Percentiles rank a stretch among this genome's conserved stretches.
Conservation (phyloP, 1,140 invertebrate genomes). For the Berghia stephanieae region DNA sequence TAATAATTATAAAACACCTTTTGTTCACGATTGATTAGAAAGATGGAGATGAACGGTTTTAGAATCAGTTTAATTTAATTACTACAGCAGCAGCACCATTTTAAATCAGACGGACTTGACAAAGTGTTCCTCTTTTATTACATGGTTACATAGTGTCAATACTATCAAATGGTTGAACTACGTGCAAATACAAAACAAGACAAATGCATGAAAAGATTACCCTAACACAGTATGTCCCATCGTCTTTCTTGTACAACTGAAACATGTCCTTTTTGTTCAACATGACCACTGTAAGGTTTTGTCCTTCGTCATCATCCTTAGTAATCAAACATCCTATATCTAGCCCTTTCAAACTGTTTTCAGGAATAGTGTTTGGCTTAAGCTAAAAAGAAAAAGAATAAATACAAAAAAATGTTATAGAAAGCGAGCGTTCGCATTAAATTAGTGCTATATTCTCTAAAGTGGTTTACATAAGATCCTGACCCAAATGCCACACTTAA, state of each 20-base stretch:
- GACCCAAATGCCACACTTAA: too few relatives aligned
- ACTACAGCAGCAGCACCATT: too few relatives aligned
- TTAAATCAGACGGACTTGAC: not conserved
- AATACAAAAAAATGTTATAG: too few relatives aligned
- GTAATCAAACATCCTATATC: slow-evolving; percentile 45
- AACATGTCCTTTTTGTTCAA: slow-evolving; percentile 42
- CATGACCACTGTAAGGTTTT: slow-evolving; percentile 41
- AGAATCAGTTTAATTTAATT: slow-evolving; percentile 1
- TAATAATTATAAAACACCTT: not conserved
- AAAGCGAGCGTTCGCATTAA: too few relatives aligned
- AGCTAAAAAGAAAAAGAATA: slow-evolving; percentile 36
- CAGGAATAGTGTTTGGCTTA: slow-evolving; percentile 42
- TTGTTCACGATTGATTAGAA: too few relatives aligned
- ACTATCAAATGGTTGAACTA: too few relatives aligned
- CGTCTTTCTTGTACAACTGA: slow-evolving; percentile 31
- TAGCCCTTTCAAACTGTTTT: slow-evolving; percentile 49
- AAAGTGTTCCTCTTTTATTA: not conserved
- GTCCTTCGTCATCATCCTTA: slow-evolving; percentile 49
- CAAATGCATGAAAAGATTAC: slow-evolving; percentile 33
- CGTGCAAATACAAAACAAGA: too few relatives aligned
- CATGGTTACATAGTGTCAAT: too few relatives aligned
- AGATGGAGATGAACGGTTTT: too few relatives aligned
- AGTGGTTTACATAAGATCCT: too few relatives aligned
- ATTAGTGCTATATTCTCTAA: too few relatives aligned
- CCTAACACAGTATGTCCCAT: slow-evolving; percentile 39